phyloP scores from a whole-genome alignment of 1,140 invertebrate species.

The Mycetomoellerius zeteki region DNA sequence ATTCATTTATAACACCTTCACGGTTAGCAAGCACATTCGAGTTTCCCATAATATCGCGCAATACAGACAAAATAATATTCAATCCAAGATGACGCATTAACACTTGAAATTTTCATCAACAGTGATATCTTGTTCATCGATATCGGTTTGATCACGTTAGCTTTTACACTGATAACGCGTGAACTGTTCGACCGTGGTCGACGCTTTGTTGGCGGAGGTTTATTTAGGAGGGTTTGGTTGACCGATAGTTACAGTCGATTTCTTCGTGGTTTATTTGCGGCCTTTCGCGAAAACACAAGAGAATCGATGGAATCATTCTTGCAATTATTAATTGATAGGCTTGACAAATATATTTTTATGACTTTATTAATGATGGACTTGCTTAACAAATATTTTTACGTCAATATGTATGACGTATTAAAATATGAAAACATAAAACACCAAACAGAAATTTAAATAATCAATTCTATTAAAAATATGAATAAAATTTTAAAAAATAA shows the following conservation, averaged over 20 bases:
- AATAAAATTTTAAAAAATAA: neutral
- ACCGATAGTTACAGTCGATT: conserved; percentile 63
- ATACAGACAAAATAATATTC: conserved; percentile 58
- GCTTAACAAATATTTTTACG: neutral
- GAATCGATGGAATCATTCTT: neutral
- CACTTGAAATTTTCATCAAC: neutral
- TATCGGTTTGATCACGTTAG: conserved; percentile 2
- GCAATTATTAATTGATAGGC: neutral
- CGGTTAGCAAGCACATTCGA: conserved; percentile 21
- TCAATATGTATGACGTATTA: neutral
- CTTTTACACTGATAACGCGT: conserved; percentile 40
- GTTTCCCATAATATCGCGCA: conserved; percentile 41
- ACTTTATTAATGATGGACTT: neutral
- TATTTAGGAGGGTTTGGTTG: conserved; percentile 73
- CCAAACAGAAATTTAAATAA: neutral
- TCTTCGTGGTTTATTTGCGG: conserved; percentile 60
- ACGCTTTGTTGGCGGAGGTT: conserved; percentile 61
- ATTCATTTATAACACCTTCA: conserved; percentile 51
- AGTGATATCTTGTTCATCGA: neutral
- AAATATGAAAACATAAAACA: conserved; percentile 2
- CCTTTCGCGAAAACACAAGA: conserved; percentile 36
- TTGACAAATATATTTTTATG: neutral
- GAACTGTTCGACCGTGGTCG: conserved; percentile 45
- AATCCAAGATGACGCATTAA: neutral
- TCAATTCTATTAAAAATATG: neutral